Evolutionary conservation across 2,888 invertebrate species (phyloP).

Genomic region (Synanthedon myopaeformis): DNA sequence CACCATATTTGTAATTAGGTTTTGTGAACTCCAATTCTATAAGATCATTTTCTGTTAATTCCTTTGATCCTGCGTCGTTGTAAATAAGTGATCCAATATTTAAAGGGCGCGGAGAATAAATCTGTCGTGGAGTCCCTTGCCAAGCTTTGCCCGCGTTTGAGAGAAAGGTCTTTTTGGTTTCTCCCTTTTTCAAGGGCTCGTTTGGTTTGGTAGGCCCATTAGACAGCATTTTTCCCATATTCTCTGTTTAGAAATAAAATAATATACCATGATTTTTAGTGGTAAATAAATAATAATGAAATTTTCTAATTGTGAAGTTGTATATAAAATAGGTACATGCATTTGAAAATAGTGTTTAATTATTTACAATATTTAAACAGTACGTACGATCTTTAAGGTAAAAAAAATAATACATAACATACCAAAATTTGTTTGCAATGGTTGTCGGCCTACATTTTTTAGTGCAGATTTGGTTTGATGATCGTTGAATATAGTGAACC

Average conservation of each 20-base stretch:
- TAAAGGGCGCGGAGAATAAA: constrained; percentile 39
- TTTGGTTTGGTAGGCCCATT: constrained; percentile 45
- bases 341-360: not conserved
- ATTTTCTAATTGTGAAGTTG: not conserved
- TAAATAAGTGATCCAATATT: constrained; percentile 49
- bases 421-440: constrained; percentile 41
- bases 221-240: constrained; percentile 44
- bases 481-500: constrained; percentile 54
- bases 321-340: not conserved
- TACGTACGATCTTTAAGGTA: not conserved
- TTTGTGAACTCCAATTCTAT: constrained; percentile 50
- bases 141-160: constrained; percentile 48
- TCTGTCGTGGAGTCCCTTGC: constrained; percentile 43
- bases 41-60: constrained; percentile 14
- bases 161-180: constrained; percentile 48
- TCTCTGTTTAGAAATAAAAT: constrained; percentile 31
- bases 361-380: too few species aligned
- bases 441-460: constrained; percentile 51
- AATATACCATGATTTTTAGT: not conserved
- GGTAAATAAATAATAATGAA: not conserved
- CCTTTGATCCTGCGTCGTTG: constrained; percentile 18
- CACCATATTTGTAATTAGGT: constrained; percentile 40
- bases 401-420: constrained; percentile 23
- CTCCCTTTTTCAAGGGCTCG: constrained; percentile 45
- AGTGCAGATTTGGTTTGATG: constrained; percentile 32